Evolutionary conservation across 2,113 vertebrate genomes (phyloP).

Genomic region (Fulica atra): DNA sequence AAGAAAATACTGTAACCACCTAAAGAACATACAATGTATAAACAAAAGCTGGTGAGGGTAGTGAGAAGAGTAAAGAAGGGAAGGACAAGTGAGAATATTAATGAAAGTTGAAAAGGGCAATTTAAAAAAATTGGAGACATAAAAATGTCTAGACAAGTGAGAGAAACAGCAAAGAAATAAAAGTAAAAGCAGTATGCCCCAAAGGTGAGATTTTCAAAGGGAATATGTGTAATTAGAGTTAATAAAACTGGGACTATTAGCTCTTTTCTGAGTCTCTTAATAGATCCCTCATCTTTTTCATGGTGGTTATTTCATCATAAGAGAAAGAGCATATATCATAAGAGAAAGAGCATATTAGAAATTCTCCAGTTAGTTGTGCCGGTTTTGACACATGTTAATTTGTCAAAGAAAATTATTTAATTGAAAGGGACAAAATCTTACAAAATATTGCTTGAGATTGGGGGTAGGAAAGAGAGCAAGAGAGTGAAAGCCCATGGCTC

Average conservation of each 20-base stretch:
- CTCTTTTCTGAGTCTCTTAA: neutral
- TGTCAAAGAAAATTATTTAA: neutral
- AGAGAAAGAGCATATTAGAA: neutral
- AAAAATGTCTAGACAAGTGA: neutral
- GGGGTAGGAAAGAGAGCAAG: neutral
- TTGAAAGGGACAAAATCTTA: neutral
- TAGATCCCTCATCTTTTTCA: neutral
- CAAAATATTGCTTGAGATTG: neutral
- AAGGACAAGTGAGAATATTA: neutral
- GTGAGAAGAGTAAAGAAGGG: neutral
- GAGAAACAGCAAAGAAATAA: neutral
- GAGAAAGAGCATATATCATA: neutral
- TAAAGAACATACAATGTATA: neutral
- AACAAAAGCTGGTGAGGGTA: neutral
- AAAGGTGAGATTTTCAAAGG: conserved; percentile 44
- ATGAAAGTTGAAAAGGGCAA: neutral
- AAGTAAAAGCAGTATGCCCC: neutral
- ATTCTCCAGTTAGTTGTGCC: neutral
- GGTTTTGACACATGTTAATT: neutral
- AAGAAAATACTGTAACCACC: neutral
- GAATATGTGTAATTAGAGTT: neutral
- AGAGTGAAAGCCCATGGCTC: fast-evolving
- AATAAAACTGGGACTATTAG: neutral
- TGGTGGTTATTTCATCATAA: neutral
- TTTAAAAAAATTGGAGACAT: neutral